Base-by-base conservation (phyloP, 2,113 vertebrate genomes). In the Catharus minimus region DNA sequence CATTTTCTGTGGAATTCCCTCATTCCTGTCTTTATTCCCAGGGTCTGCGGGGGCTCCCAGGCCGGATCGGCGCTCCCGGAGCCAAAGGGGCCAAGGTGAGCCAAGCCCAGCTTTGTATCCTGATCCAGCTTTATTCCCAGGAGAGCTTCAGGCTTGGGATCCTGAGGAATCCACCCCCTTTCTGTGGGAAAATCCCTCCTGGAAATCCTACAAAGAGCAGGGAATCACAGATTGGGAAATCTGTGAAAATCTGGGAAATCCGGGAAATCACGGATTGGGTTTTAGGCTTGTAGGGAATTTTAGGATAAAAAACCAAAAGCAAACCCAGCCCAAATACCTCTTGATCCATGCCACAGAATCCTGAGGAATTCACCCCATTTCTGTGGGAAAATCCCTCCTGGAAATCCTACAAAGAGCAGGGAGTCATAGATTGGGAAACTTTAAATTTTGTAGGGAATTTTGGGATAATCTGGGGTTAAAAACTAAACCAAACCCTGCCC, bases 31-130 rank as follows among this genome's bases (percentile, higher is more conserved):
- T 81, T 82, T 77, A 11, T 92, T 67, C 82, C 18, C 75, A 98
- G 98, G 98, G 98, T 8, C 97, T 97, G 64, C 92, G 95, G 50
- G 98, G 98, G 1, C 81, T 98, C 46, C 97, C 97, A 22, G 98
- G 98, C 38, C 96, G 73, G 26, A 92, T 55, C 2, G 98, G 98
- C 2, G 90, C 60, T 62, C 90, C 97, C 0, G 98, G 98, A 41
- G 38, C 94, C 28, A 78, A 97, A 66, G 98, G 98, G 8, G 89
- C 96, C 83, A 98, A 97, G 97, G 98, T 99, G 86, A 95, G 95
- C n/a, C 52, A 5, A 84, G 30, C 33, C 22, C 44, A 38, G 10
- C 9, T 85, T 75, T 4, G 39, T 14, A 2, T 22, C 71, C 62
- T 57, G 9, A 32, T 85, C 44, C n/a, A 7, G 13, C 41, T 58